Evolutionary conservation across 2,113 vertebrate genomes (phyloP).

Genomic region (Nettapus auritus): DNA sequence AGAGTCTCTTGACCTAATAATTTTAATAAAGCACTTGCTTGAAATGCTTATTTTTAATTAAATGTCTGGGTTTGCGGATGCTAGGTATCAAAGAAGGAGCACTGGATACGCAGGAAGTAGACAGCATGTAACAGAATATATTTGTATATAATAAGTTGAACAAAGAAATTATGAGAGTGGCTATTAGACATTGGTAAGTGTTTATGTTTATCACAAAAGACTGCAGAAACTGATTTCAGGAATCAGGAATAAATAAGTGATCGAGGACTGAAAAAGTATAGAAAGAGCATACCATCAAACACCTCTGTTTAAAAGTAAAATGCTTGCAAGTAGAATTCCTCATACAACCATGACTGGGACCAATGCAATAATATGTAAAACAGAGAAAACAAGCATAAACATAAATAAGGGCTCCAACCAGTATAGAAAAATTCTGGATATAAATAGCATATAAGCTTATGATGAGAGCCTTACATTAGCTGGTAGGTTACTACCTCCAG

Average conservation of each 20-base stretch:
- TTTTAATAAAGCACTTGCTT: conserved; percentile 43
- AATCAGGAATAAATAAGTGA: not conserved
- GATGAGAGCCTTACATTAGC: not conserved
- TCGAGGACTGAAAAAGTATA: not conserved
- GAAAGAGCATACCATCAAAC: not conserved
- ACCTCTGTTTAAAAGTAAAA: not conserved
- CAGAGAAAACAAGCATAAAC: not conserved
- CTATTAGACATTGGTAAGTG: not conserved
- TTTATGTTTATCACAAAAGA: not conserved
- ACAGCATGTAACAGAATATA: not conserved
- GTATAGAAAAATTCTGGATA: not conserved
- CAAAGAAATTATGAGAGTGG: not conserved
- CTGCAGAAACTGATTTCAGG: not conserved
- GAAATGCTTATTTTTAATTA: conserved; percentile 14
- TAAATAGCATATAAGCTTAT: not conserved
- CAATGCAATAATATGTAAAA: not conserved
- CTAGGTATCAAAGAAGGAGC: not conserved
- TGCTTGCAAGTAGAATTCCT: not conserved
- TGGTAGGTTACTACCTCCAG: not conserved
- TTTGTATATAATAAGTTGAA: not conserved
- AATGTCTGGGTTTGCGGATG: not conserved
- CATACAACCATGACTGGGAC: not conserved
- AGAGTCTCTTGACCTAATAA: conserved; percentile 52
- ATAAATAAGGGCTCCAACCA: not conserved
- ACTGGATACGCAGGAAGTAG: not conserved